Percentiles rank a stretch among this genome's conserved stretches.
Evolutionary conservation across 2,113 vertebrate species (phyloP).

Genomic region (Mellivora capensis): DNA sequence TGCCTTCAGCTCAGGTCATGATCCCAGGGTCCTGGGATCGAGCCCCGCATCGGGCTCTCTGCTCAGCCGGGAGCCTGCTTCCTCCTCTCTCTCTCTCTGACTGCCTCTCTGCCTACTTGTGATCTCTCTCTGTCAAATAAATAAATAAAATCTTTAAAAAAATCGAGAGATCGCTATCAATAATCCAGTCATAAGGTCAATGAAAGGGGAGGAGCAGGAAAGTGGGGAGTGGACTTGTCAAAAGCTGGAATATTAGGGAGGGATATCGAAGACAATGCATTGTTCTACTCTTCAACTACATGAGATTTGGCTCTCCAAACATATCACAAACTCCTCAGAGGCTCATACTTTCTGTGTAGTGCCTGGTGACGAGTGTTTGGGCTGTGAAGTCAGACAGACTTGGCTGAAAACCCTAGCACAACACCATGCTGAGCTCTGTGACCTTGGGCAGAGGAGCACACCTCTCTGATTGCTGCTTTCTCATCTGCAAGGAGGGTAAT

Average conservation of each 20-base stretch:
- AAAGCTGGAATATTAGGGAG: not conserved
- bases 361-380: not conserved
- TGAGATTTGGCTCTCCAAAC: not conserved
- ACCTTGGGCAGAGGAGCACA: not conserved
- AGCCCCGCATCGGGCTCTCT: too few relatives aligned
- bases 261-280: rapidly evolving
- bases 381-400: not conserved
- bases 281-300: not conserved
- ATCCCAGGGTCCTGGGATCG: too few relatives aligned
- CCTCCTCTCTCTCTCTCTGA: too few relatives aligned
- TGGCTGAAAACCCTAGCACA: not conserved
- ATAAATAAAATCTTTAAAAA: too few relatives aligned
- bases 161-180: not conserved
- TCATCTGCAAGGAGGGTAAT: not conserved
- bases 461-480: not conserved
- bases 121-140: too few relatives aligned
- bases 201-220: not conserved
- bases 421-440: not conserved
- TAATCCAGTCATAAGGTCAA: not conserved
- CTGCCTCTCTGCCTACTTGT: too few relatives aligned
- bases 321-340: not conserved
- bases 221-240: not conserved
- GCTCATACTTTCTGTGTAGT: not conserved
- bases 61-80: too few relatives aligned
- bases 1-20: too few relatives aligned